phyloP scores from a whole-genome alignment of 2,888 invertebrate genomes.

The Chrysodeixis includens region DNA sequence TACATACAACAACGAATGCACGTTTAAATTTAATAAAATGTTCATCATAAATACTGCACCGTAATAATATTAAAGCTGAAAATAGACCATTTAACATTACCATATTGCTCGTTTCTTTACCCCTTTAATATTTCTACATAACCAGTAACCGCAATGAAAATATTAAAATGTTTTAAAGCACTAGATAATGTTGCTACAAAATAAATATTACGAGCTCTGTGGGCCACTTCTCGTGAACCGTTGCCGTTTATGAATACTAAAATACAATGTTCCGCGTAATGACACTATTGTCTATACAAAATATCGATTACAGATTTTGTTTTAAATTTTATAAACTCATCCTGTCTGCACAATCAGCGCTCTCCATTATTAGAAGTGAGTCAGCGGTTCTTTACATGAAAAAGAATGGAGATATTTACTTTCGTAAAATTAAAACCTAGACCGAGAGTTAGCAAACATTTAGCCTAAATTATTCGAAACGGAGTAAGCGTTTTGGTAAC shows the following conservation, averaged over 20 bases:
- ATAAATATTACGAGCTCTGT: conserved; percentile 41
- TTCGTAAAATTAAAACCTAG: conserved; percentile 39
- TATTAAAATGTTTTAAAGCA: conserved; percentile 43
- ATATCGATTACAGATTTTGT: conserved; percentile 50
- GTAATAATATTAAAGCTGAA: neutral
- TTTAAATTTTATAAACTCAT: conserved; percentile 52
- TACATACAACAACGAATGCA: neutral
- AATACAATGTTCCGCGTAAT: conserved; percentile 48
- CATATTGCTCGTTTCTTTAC: conserved; percentile 9
- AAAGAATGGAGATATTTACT: conserved; percentile 46
- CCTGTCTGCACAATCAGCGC: conserved; percentile 32
- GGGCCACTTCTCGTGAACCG: conserved; percentile 21
- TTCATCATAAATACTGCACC: neutral
- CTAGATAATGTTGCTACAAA: conserved; percentile 24
- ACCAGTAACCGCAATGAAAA: conserved; percentile 32
- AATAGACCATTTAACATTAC: neutral
- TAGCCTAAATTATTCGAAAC: conserved; percentile 17
- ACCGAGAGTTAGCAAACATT: conserved; percentile 20
- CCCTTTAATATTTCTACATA: conserved; percentile 25
- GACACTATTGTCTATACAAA: conserved; percentile 41
- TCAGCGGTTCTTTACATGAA: conserved; percentile 42
- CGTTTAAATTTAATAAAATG: conserved; percentile 1
- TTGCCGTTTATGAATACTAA: conserved; percentile 51
- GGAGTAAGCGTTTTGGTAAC: conserved; percentile 29
- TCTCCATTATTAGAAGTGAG: conserved; percentile 31